These are phyloP conservation scores for Noctuana brunneofusca DNA, from an alignment of 2,888 invertebrate genomes.

Conservation along the genomic window DNA sequence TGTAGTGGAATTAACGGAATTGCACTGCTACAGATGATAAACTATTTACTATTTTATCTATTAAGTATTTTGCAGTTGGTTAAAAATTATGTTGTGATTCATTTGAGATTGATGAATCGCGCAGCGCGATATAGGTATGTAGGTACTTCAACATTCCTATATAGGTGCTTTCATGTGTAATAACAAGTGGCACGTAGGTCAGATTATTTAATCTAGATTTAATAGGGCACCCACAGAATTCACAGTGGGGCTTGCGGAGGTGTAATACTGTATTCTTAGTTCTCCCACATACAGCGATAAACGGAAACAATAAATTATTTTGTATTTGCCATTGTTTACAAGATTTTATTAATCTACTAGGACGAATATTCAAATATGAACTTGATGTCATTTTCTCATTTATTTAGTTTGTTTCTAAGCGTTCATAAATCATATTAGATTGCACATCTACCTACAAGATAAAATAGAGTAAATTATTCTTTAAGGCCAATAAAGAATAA, in stretches of 20 bases:
- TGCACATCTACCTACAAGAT: conserved; percentile 1
- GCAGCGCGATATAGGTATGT: too few species aligned
- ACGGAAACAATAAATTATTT: conserved; percentile 20
- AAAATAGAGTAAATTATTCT: background rate
- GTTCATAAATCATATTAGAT: conserved; percentile 9
- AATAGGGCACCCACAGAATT: conserved; percentile 59
- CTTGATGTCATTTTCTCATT: conserved; percentile 54
- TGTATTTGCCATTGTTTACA: conserved; percentile 33
- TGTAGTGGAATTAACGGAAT: too few species aligned
- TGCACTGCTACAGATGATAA: too few species aligned
- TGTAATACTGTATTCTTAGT: conserved; percentile 63
- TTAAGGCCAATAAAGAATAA: too few species aligned
- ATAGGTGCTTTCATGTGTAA: too few species aligned
- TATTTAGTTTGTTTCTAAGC: conserved; percentile 37
- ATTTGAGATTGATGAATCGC: too few species aligned
- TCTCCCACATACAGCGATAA: conserved; percentile 54
- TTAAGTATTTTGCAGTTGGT: too few species aligned
- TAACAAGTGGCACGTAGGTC: conserved; percentile 63
- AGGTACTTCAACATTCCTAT: too few species aligned
- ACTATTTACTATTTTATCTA: too few species aligned
- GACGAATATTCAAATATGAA: conserved; percentile 46
- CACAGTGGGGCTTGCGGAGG: conserved; percentile 51
- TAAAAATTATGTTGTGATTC: too few species aligned
- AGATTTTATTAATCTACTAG: conserved; percentile 50
- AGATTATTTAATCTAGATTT: conserved; percentile 61